Evolutionary conservation across 2,888 invertebrate species (phyloP), one percentile per base, ranked within the genome.

Genomic region (Encarsia formosa): DNA sequence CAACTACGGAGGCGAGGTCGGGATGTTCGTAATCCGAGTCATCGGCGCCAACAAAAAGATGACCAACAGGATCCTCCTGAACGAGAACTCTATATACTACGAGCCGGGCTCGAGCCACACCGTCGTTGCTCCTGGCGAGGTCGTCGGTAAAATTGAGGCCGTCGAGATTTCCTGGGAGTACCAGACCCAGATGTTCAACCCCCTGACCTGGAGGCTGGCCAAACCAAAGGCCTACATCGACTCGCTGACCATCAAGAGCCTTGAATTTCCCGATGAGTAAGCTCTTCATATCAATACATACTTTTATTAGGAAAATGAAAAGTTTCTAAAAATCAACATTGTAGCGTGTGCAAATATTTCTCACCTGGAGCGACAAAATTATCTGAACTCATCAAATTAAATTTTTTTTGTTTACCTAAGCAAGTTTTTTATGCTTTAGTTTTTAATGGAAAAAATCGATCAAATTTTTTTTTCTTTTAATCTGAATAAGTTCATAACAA

Each of bases 131-230:
- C 80, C 87, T 0, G 84, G 86, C 0, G 79, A 81, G 46, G 81
- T 84, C 57, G 79, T 89, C 0, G 83, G 83, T 0, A 80, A 83
- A 24, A 81, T 88, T 3, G 78, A 81, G 52, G 81, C 83, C 1
- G 83, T 85, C 0, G 81, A 86, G 58, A 81, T 90, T 2, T 82
- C 85, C 63, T 91, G 89, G 89, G 84, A 85, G 63, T 90, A 88
- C 63, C 83, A 85, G 63, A 85, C 86, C 3, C 88, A 85, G 57
- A 71, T 88, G 19, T 81, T 90, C 61, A 91, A 91, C 73, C 88
- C 91, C 0, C 79, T 91, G 58, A 90, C 91, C 0, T 91, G 91
- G 91, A 78, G 91, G 51, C 73, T 90, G 31, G 73, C 90, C 8
- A 83, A 83, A 5, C 87, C 91, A 0, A 81, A 84, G 57, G 83